Conservation (phyloP, 1,140 invertebrate species). For the Radopholus similis region DNA sequence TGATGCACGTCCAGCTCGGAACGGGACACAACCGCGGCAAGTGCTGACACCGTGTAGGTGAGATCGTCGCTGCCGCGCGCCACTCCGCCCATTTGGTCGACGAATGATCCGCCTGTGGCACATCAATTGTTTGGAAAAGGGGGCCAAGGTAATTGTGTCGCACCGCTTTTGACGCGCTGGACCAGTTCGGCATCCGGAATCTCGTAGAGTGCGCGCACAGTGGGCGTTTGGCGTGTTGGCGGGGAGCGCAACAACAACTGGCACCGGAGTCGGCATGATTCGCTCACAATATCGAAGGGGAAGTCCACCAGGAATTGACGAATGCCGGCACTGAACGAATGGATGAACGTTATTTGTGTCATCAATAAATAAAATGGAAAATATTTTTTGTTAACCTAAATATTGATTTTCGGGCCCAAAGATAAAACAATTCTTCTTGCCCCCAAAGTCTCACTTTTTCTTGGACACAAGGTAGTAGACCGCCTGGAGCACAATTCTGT, state of each 20-base stretch:
- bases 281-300: constrained; percentile 32
- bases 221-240: neutral
- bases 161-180: constrained; percentile 17
- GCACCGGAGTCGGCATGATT: constrained; percentile 31
- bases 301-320: constrained; percentile 48
- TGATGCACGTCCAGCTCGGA: constrained; percentile 27
- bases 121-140: neutral
- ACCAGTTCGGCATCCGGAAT: constrained; percentile 28
- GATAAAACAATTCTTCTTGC: too few species aligned
- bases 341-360: too few species aligned
- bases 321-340: constrained; percentile 32
- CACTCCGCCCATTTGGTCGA: constrained; percentile 13
- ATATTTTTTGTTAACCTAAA: constrained; percentile 12
- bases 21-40: constrained; percentile 33
- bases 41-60: constrained; percentile 23
- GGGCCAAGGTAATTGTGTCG: neutral
- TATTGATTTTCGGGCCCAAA: neutral
- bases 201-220: constrained; percentile 27
- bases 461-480: constrained; percentile 40
- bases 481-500: constrained; percentile 35
- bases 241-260: constrained; percentile 29
- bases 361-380: constrained; percentile 4
- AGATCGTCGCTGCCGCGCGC: constrained; percentile 16
- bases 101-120: constrained; percentile 3
- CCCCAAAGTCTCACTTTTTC: constrained; percentile 25